A percentile compares a stretch with the other conserved stretches of the same genome.
These are phyloP conservation scores for Hypotaenidia okinawae DNA, from an alignment of 2,797 vertebrate species.

Conservation along the genomic window DNA sequence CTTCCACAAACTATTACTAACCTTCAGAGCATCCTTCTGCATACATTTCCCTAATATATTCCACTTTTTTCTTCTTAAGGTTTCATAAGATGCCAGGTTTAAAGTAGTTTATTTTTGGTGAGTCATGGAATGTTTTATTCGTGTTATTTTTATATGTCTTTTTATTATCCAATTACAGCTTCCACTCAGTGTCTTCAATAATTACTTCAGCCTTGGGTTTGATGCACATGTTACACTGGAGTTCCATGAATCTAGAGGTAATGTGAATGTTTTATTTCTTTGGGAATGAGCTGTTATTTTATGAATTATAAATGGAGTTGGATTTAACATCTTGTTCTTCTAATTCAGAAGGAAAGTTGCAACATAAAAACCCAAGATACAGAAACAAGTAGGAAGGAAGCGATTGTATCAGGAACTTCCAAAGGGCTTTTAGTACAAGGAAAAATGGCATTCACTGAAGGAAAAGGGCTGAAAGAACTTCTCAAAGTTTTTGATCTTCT, in stretches of 20 bases:
- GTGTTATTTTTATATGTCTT: constrained; percentile 1
- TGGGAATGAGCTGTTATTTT: background rate
- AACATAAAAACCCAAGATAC: background rate
- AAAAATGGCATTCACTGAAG: background rate
- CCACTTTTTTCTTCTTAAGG: background rate
- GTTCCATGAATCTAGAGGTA: constrained; percentile 98
- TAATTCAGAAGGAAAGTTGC: background rate
- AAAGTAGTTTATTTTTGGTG: background rate
- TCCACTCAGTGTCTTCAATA: constrained; percentile 97
- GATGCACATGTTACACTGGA: constrained; percentile 98
- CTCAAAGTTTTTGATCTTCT: background rate
- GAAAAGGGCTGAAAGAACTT: background rate
- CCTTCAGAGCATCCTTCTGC: background rate
- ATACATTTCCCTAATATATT: background rate
- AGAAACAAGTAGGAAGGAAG: background rate
- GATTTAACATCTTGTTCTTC: background rate
- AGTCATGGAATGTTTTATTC: background rate
- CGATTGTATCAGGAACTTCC: background rate
- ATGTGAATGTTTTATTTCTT: constrained; percentile 17
- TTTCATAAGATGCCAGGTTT: background rate
- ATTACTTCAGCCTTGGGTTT: constrained; percentile 99
- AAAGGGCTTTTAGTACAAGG: background rate
- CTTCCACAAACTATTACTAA: background rate
- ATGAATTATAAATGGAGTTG: background rate
- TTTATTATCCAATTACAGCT: constrained; percentile 81